Conservation (phyloP, 2,113 vertebrate genomes). For the Scolopax mira region DNA sequence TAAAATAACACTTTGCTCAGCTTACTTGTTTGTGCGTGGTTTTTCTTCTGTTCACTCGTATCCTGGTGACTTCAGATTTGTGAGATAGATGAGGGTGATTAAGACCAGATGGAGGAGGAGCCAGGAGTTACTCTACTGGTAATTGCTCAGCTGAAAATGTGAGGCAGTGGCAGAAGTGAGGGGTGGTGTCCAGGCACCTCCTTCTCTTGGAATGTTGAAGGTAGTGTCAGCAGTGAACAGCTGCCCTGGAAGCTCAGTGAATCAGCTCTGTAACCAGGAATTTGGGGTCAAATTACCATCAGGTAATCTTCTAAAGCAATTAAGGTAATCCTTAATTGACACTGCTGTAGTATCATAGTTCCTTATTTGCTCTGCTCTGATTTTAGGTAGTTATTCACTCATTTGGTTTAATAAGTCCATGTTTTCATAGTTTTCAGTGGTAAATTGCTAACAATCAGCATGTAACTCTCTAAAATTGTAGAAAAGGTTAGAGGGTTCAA, state of each 20-base stretch:
- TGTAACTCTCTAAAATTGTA: background rate
- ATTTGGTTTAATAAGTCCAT: background rate
- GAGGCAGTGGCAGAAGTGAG: background rate
- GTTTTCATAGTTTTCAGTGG: background rate
- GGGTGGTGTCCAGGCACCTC: background rate
- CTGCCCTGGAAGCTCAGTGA: background rate
- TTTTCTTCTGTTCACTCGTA: background rate
- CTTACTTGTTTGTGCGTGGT: background rate
- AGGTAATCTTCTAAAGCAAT: background rate
- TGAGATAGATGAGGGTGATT: background rate
- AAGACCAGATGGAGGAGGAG: background rate
- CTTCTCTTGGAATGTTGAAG: background rate
- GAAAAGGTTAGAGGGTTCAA: background rate
- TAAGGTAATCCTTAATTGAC: background rate
- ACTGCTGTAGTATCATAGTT: background rate
- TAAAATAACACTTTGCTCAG: background rate
- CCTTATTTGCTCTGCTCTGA: background rate
- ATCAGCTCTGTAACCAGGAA: background rate
- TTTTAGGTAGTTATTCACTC: background rate
- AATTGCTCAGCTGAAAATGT: background rate
- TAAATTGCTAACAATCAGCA: background rate
- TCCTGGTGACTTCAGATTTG: background rate
- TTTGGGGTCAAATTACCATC: background rate
- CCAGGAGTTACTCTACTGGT: background rate
- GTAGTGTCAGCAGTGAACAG: background rate